Percentiles rank a stretch among this genome's conserved stretches.
phyloP scores from a whole-genome alignment of 2,888 invertebrate genomes.

The Plagodis dolabraria region DNA sequence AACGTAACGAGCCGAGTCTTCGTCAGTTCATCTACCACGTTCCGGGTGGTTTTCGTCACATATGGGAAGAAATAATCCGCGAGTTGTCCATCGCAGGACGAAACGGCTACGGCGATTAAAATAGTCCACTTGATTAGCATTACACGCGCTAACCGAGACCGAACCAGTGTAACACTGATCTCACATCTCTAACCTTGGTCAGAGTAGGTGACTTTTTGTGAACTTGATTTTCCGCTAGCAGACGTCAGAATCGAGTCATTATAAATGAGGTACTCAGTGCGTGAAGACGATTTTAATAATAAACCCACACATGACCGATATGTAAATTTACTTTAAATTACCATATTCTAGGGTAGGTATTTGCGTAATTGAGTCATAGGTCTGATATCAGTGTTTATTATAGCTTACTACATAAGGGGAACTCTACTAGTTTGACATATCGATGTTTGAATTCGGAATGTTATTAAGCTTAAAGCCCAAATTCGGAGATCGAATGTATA shows the following conservation, averaged over 20 bases:
- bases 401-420: no score
- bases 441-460: no score
- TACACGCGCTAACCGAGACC: conserved; percentile 40
- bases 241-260: conserved; percentile 29
- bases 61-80: conserved; percentile 38
- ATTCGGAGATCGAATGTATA: no score
- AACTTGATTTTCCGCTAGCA: conserved; percentile 36
- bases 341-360: not conserved
- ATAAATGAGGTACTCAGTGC: not conserved
- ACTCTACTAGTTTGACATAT: no score
- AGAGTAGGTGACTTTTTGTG: conserved; percentile 38
- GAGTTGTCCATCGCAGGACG: conserved; percentile 39
- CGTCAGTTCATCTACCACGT: conserved; percentile 31
- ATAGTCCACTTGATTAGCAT: conserved; percentile 37
- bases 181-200: conserved; percentile 43
- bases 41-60: conserved; percentile 32
- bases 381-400: no score
- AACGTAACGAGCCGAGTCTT: conserved; percentile 40
- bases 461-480: no score
- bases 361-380: no score
- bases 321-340: not conserved
- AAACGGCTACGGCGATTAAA: conserved; percentile 24
- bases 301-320: not conserved
- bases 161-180: conserved; percentile 43
- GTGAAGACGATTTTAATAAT: not conserved